Evolutionary conservation across 2,888 invertebrate species (phyloP).

Genomic region (Ochropacha duplaris): DNA sequence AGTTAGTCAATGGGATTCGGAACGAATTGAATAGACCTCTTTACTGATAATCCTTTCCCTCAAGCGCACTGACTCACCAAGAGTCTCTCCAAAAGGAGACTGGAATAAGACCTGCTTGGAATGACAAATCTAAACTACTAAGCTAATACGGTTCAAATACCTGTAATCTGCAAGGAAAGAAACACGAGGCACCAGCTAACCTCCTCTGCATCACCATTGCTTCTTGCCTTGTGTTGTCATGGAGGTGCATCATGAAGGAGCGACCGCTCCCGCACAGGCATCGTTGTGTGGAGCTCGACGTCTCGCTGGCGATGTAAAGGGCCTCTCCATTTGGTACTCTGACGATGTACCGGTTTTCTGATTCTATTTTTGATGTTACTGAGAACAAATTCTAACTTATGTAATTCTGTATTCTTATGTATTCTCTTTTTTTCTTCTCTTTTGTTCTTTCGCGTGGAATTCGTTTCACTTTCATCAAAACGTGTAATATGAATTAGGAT

Average conservation of each 20-base stretch:
- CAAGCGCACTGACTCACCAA: no score
- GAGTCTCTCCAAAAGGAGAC: no score
- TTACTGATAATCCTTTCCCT: no score
- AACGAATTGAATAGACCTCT: no score
- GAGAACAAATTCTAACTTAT: slow-evolving; percentile 25
- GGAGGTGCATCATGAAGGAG: slow-evolving; percentile 89
- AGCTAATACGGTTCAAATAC: slow-evolving; percentile 44
- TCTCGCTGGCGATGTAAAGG: slow-evolving; percentile 88
- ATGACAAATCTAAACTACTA: no score
- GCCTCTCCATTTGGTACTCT: slow-evolving; percentile 89
- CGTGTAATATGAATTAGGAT: no score
- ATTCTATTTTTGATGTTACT: slow-evolving; percentile 85
- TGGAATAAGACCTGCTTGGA: no score
- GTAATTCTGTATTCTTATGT: no score
- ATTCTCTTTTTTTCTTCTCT: no score
- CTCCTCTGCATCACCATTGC: slow-evolving; percentile 89
- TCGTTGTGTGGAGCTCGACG: slow-evolving; percentile 84
- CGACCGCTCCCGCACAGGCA: slow-evolving; percentile 88
- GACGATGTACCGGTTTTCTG: slow-evolving; percentile 88
- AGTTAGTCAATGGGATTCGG: no score
- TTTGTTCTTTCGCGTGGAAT: no score
- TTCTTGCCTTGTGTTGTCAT: slow-evolving; percentile 92
- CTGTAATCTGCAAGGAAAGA: slow-evolving; percentile 89
- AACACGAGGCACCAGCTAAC: slow-evolving; percentile 87
- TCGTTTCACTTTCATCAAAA: no score